Evolutionary conservation across 2,888 invertebrate species (phyloP).

Genomic region (Polietes domitor): DNA sequence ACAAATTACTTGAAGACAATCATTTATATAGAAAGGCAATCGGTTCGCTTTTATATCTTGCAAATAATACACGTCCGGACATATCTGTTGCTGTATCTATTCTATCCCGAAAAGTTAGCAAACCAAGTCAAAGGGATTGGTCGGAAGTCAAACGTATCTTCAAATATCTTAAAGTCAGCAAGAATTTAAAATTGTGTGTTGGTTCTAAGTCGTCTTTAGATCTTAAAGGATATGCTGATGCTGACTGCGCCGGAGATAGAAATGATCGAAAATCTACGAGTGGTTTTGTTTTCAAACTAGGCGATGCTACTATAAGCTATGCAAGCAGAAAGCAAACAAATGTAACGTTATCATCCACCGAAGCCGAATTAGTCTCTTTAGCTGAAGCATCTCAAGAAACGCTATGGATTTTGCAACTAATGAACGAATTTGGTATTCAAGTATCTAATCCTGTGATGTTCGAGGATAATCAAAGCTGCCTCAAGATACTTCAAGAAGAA

Average conservation of each 20-base stretch:
- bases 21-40: constrained; percentile 29
- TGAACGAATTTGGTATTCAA: background rate
- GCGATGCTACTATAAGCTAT: constrained; percentile 18
- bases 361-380: constrained; percentile 19
- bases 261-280: constrained; percentile 34
- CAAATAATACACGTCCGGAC: constrained; percentile 32
- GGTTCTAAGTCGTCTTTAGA: constrained; percentile 8
- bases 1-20: no score
- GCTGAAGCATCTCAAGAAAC: constrained; percentile 23
- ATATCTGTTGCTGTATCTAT: constrained; percentile 36
- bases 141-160: constrained; percentile 34
- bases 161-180: constrained; percentile 35
- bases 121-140: constrained; percentile 31
- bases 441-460: background rate
- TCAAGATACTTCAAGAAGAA: constrained; percentile 32
- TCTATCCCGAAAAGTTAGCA: constrained; percentile 10
- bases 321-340: constrained; percentile 34
- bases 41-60: constrained; percentile 30
- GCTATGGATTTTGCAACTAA: no score
- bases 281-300: constrained; percentile 29
- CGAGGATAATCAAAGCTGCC: constrained; percentile 36
- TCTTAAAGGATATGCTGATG: constrained; percentile 26
- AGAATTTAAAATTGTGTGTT: constrained; percentile 29
- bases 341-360: constrained; percentile 28
- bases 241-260: constrained; percentile 33